Evolutionary conservation across 2,113 vertebrate species (phyloP), one percentile per base, ranked within the genome.

Genomic region (Tor tambroides): DNA sequence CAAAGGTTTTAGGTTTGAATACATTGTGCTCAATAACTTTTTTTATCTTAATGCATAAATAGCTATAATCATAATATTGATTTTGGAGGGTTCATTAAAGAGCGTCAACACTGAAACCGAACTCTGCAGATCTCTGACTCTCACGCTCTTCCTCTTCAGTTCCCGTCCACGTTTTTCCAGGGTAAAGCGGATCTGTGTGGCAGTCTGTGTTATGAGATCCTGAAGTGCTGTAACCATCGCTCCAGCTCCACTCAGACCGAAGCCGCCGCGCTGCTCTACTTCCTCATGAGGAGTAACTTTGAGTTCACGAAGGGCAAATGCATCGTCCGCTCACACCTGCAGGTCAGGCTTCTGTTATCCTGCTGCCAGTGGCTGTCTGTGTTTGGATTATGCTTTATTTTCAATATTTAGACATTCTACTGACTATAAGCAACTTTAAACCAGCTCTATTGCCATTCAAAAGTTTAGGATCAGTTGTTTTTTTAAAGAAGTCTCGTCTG

Each of bases 221-320:
- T 99, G 59, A 99, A 98, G 92, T 99, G 98, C 86, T 99, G 98
- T 89, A 99, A 99, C 93, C 98, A 99, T 76, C 96, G 97, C 77
- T 99, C 98, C 88, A 96, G 96, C 91, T 97, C 95, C 49, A 99
- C 98, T 6, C 98, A 99, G 93, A 99, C 91, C 0, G 97, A 99
- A 88, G 98, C 98, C 0, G 96, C 98, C 11, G 98, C 98, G 23
- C 95, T 99, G 86, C 96, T 99, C 5, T 99, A 99, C 91, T 97
- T 98, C 90, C 97, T 99, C 95, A 99, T 99, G 98, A 97, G 98
- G 87, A 98, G 97, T 90, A 99, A 99, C 92, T 99, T 99, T 93
- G 98, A 99, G 91, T 99, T 97, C 91, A 98, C 98, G 85, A 98
- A 98, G 91, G 97, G 98, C 85, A 98, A 96, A 88, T 99, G 97